phyloP scores from a whole-genome alignment of 2,888 invertebrate genomes.

The Cephus pygmeus region DNA sequence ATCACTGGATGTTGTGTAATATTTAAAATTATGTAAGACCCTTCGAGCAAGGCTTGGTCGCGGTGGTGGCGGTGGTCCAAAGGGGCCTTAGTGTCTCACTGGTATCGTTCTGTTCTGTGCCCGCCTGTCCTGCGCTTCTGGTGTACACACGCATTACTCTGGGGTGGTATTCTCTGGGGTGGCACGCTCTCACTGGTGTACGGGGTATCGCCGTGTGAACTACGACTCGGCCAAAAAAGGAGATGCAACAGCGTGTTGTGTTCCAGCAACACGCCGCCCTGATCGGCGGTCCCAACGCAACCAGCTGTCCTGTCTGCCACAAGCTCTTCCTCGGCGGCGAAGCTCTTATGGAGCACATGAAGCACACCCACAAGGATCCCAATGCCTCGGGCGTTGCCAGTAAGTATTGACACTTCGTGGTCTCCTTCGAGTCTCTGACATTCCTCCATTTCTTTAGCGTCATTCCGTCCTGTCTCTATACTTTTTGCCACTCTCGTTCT shows the following conservation, averaged over 20 bases:
- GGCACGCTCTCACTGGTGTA: slow-evolving; percentile 42
- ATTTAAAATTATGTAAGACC: background rate
- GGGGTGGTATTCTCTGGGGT: slow-evolving; percentile 59
- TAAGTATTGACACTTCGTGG: slow-evolving; percentile 70
- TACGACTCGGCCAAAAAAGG: slow-evolving; percentile 65
- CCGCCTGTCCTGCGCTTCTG: slow-evolving; percentile 61
- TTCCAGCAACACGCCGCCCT: slow-evolving; percentile 96
- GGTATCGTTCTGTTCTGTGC: slow-evolving; percentile 61
- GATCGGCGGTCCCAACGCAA: slow-evolving; percentile 90
- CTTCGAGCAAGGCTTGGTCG: slow-evolving; percentile 29
- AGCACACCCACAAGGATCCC: slow-evolving; percentile 93
- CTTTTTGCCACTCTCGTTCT: slow-evolving; percentile 26
- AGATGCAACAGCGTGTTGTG: slow-evolving; percentile 94
- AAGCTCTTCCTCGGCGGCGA: slow-evolving; percentile 94
- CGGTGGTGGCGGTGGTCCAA: slow-evolving; percentile 42
- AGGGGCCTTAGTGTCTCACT: slow-evolving; percentile 40
- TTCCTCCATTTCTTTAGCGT: slow-evolving; percentile 13
- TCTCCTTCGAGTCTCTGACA: background rate
- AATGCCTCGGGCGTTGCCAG: slow-evolving; percentile 89
- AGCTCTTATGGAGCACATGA: slow-evolving; percentile 96
- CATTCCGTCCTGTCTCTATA: slow-evolving; percentile 24
- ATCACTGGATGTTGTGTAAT: background rate
- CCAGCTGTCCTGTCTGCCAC: slow-evolving; percentile 93
- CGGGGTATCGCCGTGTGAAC: slow-evolving; percentile 35
- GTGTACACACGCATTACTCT: slow-evolving; percentile 43